Percentiles rank a stretch among this genome's conserved stretches.
These are phyloP conservation scores for Silurus lanzhouensis DNA, from an alignment of 2,797 vertebrate genomes.

Conservation along the genomic window DNA sequence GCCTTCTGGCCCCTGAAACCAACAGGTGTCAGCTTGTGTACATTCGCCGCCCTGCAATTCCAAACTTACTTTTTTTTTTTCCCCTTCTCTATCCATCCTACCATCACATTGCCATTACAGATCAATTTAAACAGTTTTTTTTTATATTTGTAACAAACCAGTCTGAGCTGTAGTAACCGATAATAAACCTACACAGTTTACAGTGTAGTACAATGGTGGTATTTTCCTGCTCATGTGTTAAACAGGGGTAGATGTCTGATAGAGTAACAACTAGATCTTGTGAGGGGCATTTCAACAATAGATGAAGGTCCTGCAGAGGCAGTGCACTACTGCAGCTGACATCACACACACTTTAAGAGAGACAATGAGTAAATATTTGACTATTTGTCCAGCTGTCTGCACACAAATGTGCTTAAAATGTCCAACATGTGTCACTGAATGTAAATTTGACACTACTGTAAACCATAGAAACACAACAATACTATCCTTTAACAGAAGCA, in stretches of 20 bases:
- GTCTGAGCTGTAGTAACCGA: background rate
- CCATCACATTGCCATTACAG: no score
- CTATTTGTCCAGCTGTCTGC: constrained; percentile 58
- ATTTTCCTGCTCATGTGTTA: constrained; percentile 8
- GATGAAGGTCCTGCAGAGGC: constrained; percentile 51
- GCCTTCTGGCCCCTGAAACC: constrained; percentile 33
- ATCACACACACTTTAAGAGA: constrained; percentile 13
- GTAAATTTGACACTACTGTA: background rate
- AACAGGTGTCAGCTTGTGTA: constrained; percentile 57
- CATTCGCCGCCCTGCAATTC: constrained; percentile 22
- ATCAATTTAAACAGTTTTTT: background rate
- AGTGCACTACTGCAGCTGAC: constrained; percentile 51
- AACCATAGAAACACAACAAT: background rate
- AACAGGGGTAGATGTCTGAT: constrained; percentile 23
- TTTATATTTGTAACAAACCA: background rate
- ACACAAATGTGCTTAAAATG: constrained; percentile 29
- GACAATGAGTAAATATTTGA: constrained; percentile 17
- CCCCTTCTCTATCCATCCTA: background rate
- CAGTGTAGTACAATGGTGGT: constrained; percentile 9
- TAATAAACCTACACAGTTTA: background rate
- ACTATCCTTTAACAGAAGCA: background rate
- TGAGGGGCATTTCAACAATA: constrained; percentile 17
- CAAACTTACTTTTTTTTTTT: background rate
- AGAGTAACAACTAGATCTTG: background rate
- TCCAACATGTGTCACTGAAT: constrained; percentile 5